Percentiles rank a stretch among this genome's conserved stretches.
Conservation (phyloP, 2,113 vertebrate species). For the Antennarius striatus region DNA sequence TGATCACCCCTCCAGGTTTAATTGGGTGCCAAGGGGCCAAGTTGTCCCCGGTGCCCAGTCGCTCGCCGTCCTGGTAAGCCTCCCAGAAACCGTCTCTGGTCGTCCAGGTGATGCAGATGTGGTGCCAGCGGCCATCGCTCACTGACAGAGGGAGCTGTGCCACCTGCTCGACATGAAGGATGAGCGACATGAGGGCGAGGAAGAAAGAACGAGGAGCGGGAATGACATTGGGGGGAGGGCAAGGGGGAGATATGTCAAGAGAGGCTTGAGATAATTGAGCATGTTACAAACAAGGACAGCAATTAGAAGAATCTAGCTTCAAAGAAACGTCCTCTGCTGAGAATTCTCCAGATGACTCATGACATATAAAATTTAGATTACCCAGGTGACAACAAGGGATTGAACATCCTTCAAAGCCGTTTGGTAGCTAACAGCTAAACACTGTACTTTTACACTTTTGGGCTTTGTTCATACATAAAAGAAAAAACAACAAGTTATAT, state of each 20-base stretch:
- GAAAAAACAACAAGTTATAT: slow-evolving; percentile 57
- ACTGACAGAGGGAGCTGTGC: slow-evolving; percentile 93
- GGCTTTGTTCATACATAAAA: slow-evolving; percentile 65
- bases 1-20: slow-evolving; percentile 95
- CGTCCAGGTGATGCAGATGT: slow-evolving; percentile 97
- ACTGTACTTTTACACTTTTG: slow-evolving; percentile 33
- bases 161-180: slow-evolving; percentile 77
- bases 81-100: slow-evolving; percentile 98
- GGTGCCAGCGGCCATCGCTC: slow-evolving; percentile 97
- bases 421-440: slow-evolving; percentile 56
- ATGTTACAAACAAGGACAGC: slow-evolving; percentile 51
- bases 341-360: slow-evolving; percentile 40
- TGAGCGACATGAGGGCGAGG: neutral
- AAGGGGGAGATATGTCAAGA: neutral
- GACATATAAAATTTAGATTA: slow-evolving; percentile 64
- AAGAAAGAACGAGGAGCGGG: neutral
- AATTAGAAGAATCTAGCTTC: slow-evolving; percentile 62
- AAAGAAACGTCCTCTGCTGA: slow-evolving; percentile 44
- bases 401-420: slow-evolving; percentile 62
- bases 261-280: slow-evolving; percentile 34
- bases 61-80: slow-evolving; percentile 96
- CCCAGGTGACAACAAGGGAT: slow-evolving; percentile 65
- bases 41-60: slow-evolving; percentile 94
- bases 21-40: slow-evolving; percentile 99
- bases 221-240: neutral